phyloP scores from a whole-genome alignment of 1,140 invertebrate species.

The Drosophila subpulchrella region DNA sequence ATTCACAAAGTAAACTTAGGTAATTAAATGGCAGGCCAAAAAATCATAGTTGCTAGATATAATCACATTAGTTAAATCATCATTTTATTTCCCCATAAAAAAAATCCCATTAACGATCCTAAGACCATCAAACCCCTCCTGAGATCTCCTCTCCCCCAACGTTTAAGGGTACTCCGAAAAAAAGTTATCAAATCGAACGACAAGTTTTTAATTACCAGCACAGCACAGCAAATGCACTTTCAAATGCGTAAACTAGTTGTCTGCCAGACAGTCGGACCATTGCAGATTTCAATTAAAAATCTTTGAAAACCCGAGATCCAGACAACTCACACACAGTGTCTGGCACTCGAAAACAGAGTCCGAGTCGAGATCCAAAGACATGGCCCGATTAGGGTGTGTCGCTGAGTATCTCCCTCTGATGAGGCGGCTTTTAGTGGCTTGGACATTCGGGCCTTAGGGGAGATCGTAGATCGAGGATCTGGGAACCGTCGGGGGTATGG shows the following conservation, averaged over 20 bases:
- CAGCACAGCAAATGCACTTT: slow-evolving; percentile 50
- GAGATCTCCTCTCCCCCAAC: slow-evolving; percentile 11
- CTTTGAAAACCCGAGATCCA: slow-evolving; percentile 27
- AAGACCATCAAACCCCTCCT: slow-evolving; percentile 2
- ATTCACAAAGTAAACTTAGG: background rate
- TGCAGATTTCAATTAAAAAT: slow-evolving; percentile 76
- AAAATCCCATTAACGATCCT: background rate
- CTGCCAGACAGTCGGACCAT: slow-evolving; percentile 40
- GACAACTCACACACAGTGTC: slow-evolving; percentile 10
- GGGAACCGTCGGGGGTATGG: slow-evolving; percentile 11
- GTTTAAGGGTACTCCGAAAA: slow-evolving; percentile 37
- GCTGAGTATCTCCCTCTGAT: slow-evolving; percentile 59
- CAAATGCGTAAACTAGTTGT: slow-evolving; percentile 80
- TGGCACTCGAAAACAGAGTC: slow-evolving; percentile 5
- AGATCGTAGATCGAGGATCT: slow-evolving; percentile 38
- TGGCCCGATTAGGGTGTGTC: slow-evolving; percentile 72
- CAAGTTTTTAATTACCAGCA: slow-evolving; percentile 77
- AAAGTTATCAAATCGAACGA: slow-evolving; percentile 71
- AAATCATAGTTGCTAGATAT: background rate
- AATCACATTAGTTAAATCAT: background rate
- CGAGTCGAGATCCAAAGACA: slow-evolving; percentile 37
- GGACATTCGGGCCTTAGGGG: slow-evolving; percentile 37
- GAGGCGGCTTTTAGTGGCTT: slow-evolving; percentile 32
- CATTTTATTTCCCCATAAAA: slow-evolving; percentile 4
- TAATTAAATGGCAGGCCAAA: background rate